Base-by-base conservation (phyloP, 2,888 invertebrate genomes). In the Diplazon laetatorius region DNA sequence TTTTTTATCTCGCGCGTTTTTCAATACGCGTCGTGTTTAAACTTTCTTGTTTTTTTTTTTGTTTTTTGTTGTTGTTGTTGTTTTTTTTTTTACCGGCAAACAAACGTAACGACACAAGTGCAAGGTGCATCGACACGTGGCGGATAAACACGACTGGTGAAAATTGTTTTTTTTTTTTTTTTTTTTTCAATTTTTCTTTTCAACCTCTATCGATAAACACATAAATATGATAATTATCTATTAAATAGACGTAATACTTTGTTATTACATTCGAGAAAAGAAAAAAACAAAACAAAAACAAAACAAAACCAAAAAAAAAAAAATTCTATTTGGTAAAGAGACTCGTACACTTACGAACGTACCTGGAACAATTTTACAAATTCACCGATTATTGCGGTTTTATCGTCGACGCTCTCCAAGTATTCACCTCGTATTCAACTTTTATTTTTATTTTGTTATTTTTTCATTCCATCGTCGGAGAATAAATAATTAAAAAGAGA, bases 281-380 rank as follows among this genome's bases (percentile, higher is more conserved):
- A 35, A 12, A 5, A 44, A 62, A 50, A 5, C 35, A 6, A 18
- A 59, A 48, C 20, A 50, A 69, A n/a, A n/a, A n/a, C n/a, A n/a
- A n/a, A n/a, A n/a, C n/a, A n/a, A n/a, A n/a, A n/a, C n/a, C n/a
- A n/a, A n/a, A 48, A 25, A 22, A 37, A 20, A 2, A 59, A 12
- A 30, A 37, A 5, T 9, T 39, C 30, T 71, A 63, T 52, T 50
- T 39, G 57, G 12, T 70, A 55, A 52, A 46, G 44, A 65, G 55
- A 65, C 55, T 65, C 65, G 46, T 57, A 65, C 57, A 48, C 18
- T 57, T 37, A 57, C 46, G 44, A 71, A 71, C 39, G 25, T 68
- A 55, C 44, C 62, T 62, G 44, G 18, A 39, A 52, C 59, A 62
- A 52, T 39, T 44, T 22, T 71, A 25, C 9, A 37, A 59, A 39